These are phyloP conservation scores for Drusus annulatus DNA, from an alignment of 1,140 invertebrate species.

Conservation along the genomic window DNA sequence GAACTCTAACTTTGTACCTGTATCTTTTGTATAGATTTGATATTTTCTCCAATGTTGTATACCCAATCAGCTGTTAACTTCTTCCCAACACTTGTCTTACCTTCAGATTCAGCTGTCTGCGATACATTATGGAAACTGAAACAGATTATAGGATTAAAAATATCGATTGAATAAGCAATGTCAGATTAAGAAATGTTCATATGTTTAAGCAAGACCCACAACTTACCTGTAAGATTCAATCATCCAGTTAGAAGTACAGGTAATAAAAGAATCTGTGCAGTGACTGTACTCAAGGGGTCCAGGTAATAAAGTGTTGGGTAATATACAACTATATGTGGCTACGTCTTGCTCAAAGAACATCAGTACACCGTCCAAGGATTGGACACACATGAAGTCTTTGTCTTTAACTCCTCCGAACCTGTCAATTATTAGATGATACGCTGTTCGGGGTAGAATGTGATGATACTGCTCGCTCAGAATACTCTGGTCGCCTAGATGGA, in stretches of 20 bases:
- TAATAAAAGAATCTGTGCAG: slow-evolving; percentile 87
- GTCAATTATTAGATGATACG: slow-evolving; percentile 81
- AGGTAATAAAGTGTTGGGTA: slow-evolving; percentile 85
- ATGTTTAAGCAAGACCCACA: no score
- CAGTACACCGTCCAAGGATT: slow-evolving; percentile 87
- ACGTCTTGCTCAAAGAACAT: slow-evolving; percentile 92
- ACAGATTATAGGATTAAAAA: slow-evolving; percentile 46
- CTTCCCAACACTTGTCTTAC: slow-evolving; percentile 69
- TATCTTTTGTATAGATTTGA: slow-evolving; percentile 77
- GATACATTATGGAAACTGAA: slow-evolving; percentile 78
- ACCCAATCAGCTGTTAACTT: slow-evolving; percentile 81
- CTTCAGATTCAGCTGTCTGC: slow-evolving; percentile 72
- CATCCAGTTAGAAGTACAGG: slow-evolving; percentile 80
- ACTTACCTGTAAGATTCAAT: slow-evolving; percentile 86
- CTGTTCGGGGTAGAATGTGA: slow-evolving; percentile 76
- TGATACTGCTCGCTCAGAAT: slow-evolving; percentile 75
- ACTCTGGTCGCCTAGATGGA: slow-evolving; percentile 76
- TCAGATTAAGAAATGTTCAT: no score
- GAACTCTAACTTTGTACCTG: slow-evolving; percentile 62
- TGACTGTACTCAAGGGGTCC: slow-evolving; percentile 83
- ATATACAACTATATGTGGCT: slow-evolving; percentile 81
- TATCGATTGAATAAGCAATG: no score
- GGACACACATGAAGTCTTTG: slow-evolving; percentile 89
- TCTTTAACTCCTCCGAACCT: slow-evolving; percentile 85
- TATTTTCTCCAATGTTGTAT: slow-evolving; percentile 84